Conservation (phyloP, 2,888 invertebrate genomes). For the Philaethria dido region DNA sequence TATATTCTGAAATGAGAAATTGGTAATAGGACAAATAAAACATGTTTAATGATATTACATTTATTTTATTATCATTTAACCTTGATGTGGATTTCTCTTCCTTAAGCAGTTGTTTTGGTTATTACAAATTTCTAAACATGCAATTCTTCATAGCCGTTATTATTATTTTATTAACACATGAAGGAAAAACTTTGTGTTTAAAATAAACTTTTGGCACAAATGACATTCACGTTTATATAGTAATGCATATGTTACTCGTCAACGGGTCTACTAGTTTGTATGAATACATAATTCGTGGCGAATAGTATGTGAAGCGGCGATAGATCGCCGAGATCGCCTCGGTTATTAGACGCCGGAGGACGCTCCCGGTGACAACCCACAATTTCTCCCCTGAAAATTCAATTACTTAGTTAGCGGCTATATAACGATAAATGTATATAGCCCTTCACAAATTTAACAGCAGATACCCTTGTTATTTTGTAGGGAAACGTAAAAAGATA, state of each 20-base stretch:
- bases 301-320: neutral
- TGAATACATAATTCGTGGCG: neutral
- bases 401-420: slow-evolving; percentile 66
- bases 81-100: too few species aligned
- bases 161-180: too few species aligned
- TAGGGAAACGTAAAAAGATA: slow-evolving; percentile 22
- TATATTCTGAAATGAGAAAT: slow-evolving; percentile 6
- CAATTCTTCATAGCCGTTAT: too few species aligned
- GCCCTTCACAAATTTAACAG: slow-evolving; percentile 19
- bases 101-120: too few species aligned
- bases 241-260: neutral
- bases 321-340: slow-evolving; percentile 39
- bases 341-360: slow-evolving; percentile 48
- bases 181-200: too few species aligned
- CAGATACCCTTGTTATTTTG: slow-evolving; percentile 22
- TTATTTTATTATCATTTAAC: neutral
- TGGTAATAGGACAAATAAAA: neutral
- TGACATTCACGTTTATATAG: too few species aligned
- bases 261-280: neutral
- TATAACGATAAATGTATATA: slow-evolving; percentile 18
- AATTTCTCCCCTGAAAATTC: slow-evolving; percentile 66
- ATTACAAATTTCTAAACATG: too few species aligned
- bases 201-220: too few species aligned
- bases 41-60: neutral
- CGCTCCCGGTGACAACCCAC: slow-evolving; percentile 39